Evolutionary conservation across 92 coral and sea anemone species (phyloP).

Genomic region (Scolanthus callimorphus): DNA sequence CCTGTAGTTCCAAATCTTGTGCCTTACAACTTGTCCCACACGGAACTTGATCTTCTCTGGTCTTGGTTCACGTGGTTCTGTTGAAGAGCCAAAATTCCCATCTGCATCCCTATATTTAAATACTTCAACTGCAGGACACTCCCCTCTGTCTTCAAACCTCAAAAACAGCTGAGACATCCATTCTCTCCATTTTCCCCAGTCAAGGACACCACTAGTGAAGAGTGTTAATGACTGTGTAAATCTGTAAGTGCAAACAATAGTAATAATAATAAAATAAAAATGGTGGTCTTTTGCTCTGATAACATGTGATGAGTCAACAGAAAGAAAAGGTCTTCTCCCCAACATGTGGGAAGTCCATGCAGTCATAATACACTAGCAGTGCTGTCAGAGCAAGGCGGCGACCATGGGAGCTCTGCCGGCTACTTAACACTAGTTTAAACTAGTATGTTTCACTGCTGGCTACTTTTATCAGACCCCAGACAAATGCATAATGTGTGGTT

Average conservation of each 20-base stretch:
- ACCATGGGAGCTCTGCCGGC: too few species aligned
- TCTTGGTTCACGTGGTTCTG: conserved; percentile 68
- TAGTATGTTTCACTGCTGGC: too few species aligned
- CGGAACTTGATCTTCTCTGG: conserved; percentile 65
- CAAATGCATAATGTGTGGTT: too few species aligned
- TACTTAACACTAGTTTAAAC: too few species aligned
- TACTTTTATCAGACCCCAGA: too few species aligned
- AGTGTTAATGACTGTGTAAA: conserved; percentile 52
- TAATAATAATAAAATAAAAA: not conserved
- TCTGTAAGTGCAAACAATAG: conserved; percentile 20
- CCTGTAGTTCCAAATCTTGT: conserved; percentile 77
- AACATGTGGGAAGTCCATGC: too few species aligned
- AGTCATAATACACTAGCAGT: too few species aligned
- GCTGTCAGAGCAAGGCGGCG: too few species aligned
- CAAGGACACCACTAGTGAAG: conserved; percentile 57
- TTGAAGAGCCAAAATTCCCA: conserved; percentile 74
- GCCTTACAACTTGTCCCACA: conserved; percentile 89
- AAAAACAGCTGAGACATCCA: conserved; percentile 62
- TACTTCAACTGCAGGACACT: conserved; percentile 91
- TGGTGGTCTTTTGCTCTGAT: not conserved
- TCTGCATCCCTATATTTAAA: conserved; percentile 59
- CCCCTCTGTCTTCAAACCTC: conserved; percentile 71
- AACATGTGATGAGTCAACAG: not conserved
- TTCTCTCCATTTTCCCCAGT: conserved; percentile 71
- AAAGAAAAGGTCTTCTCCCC: too few species aligned